Percentiles rank a stretch among this genome's conserved stretches.
phyloP scores from a whole-genome alignment of 2,888 invertebrate species.

The Sphaeridia pumilis region DNA sequence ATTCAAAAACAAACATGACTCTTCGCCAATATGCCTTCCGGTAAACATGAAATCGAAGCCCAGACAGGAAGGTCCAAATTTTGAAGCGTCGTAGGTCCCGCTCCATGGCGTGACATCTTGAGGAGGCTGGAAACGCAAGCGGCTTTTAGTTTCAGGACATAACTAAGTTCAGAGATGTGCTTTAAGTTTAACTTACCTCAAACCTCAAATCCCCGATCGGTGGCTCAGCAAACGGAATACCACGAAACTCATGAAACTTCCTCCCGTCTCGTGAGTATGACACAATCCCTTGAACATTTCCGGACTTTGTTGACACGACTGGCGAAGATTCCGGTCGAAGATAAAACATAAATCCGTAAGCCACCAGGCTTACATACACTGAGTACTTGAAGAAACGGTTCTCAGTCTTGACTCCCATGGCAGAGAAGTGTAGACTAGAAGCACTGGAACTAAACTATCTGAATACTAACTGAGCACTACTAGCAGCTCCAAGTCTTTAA shows the following conservation, averaged over 20 bases:
- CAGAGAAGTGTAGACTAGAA: too few relatives aligned
- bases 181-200: conserved; percentile 3
- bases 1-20: conserved; percentile 6
- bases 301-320: background rate
- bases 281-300: background rate
- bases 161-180: too few relatives aligned
- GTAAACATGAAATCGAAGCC: conserved; percentile 1
- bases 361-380: too few relatives aligned
- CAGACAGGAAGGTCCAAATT: background rate
- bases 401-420: too few relatives aligned
- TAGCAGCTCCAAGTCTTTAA: too few relatives aligned
- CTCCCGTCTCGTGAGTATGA: background rate
- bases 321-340: background rate
- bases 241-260: background rate
- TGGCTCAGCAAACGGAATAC: conserved; percentile 3
- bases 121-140: too few relatives aligned
- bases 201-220: conserved; percentile 2
- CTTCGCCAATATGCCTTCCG: background rate
- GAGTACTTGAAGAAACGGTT: too few relatives aligned
- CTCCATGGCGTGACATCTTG: background rate
- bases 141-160: background rate
- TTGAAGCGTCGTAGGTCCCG: background rate
- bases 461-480: too few relatives aligned
- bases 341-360: background rate
- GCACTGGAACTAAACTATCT: too few relatives aligned